These are phyloP conservation scores for Caenorhabditis doughertyi DNA, from an alignment of 2,888 invertebrate species.

Conservation along the genomic window DNA sequence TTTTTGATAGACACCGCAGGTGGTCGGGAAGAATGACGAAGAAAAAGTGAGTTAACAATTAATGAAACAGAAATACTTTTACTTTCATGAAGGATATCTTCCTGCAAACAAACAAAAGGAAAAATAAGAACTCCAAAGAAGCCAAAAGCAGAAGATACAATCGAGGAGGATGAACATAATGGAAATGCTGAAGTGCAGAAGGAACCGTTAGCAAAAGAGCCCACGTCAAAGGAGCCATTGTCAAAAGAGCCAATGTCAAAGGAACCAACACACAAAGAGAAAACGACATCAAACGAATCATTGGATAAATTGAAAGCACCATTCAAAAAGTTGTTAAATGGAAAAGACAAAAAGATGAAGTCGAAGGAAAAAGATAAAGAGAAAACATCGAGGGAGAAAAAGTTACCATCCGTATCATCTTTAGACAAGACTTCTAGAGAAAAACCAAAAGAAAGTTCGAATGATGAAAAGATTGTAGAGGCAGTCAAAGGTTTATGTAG, in stretches of 20 bases:
- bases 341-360: not conserved
- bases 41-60: constrained; percentile 23
- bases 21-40: not conserved
- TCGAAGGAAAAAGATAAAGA: constrained; percentile 12
- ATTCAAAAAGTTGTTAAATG: not conserved
- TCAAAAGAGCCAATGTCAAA: too few species aligned
- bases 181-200: too few species aligned
- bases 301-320: not conserved
- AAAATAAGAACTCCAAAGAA: constrained; percentile 8
- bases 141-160: constrained; percentile 6
- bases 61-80: not conserved
- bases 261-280: not conserved
- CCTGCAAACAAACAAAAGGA: constrained; percentile 2
- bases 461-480: not conserved
- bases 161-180: constrained; percentile 17
- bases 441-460: too few species aligned
- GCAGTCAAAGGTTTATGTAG: constrained; percentile 13
- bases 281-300: not conserved
- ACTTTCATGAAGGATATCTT: not conserved
- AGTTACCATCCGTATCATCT: not conserved
- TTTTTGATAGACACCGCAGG: too few species aligned
- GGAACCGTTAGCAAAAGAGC: not conserved
- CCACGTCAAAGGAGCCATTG: too few species aligned
- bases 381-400: constrained; percentile 15
- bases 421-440: constrained; percentile 4